These are phyloP conservation scores for Clavelina lepadiformis DNA, from an alignment of 23 tunicate genomes.

Conservation along the genomic window DNA sequence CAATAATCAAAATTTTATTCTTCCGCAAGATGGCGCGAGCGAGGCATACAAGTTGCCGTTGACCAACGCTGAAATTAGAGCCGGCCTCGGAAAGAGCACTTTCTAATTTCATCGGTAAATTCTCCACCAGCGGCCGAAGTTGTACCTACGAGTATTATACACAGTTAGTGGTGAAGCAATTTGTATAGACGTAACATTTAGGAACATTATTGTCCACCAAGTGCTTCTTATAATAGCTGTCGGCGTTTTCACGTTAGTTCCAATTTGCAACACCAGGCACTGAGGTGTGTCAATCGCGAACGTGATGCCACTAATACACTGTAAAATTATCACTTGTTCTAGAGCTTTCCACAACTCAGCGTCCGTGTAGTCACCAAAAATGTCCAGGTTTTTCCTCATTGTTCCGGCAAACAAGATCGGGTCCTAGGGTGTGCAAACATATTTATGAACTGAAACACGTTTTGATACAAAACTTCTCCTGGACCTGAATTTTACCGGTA, in stretches of 20 bases:
- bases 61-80: conserved; percentile 77
- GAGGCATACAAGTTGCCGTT: conserved; percentile 85
- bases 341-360: conserved; percentile 50
- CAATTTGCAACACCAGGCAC: too few species aligned
- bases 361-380: conserved; percentile 41
- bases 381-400: conserved; percentile 54
- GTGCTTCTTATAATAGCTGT: too few species aligned
- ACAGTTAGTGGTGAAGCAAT: too few species aligned
- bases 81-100: conserved; percentile 59
- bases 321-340: conserved; percentile 35
- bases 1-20: conserved; percentile 63
- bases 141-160: conserved; percentile 41
- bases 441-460: neutral
- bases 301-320: too few species aligned
- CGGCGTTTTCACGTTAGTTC: too few species aligned
- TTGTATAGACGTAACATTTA: too few species aligned
- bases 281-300: too few species aligned
- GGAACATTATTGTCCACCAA: too few species aligned
- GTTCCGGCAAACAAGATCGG: conserved; percentile 63
- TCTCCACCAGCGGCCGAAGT: conserved; percentile 28
- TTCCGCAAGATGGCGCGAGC: conserved; percentile 71
- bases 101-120: conserved; percentile 28
- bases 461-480: neutral
- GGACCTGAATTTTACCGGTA: too few species aligned
- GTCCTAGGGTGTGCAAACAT: conserved; percentile 28